A percentile compares a stretch with the other conserved stretches of the same genome.
Evolutionary conservation across 2,113 vertebrate species (phyloP).

Genomic region (Heptranchias perlo): DNA sequence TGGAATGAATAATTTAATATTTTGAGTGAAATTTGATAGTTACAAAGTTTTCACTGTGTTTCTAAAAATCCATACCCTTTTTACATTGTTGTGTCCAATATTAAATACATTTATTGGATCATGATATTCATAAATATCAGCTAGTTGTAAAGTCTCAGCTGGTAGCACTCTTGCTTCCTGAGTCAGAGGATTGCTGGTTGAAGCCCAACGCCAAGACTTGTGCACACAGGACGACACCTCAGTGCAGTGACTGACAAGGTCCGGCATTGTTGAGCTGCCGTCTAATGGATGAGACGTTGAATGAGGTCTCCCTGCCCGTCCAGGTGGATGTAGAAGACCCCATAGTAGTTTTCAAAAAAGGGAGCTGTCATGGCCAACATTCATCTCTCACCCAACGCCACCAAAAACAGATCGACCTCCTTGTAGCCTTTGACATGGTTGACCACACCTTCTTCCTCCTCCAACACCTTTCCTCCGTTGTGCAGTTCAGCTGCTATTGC

Average conservation of each 20-base stretch:
- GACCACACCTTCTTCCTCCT: too few species aligned
- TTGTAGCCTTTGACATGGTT: too few species aligned
- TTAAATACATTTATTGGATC: not conserved
- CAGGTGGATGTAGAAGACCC: not conserved
- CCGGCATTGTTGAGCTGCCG: not conserved
- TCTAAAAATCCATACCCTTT: not conserved
- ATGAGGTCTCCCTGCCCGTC: not conserved
- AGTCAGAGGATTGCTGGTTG: too few species aligned
- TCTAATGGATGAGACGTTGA: not conserved
- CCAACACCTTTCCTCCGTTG: too few species aligned
- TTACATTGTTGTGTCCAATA: too few species aligned
- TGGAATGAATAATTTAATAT: not conserved
- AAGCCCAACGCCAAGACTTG: not conserved
- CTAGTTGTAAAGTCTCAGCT: not conserved
- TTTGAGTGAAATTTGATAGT: not conserved
- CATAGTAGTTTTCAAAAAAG: not conserved
- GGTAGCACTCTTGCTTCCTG: not conserved
- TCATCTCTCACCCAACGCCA: too few species aligned
- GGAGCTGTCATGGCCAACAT: not conserved
- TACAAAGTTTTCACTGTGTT: not conserved
- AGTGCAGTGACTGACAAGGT: not conserved
- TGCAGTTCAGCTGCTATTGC: too few species aligned
- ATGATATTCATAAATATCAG: not conserved
- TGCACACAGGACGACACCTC: not conserved
- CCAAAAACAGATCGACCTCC: too few species aligned